These are phyloP conservation scores for Lasioglossum baleicum DNA, from an alignment of 1,140 invertebrate species.

Conservation along the genomic window DNA sequence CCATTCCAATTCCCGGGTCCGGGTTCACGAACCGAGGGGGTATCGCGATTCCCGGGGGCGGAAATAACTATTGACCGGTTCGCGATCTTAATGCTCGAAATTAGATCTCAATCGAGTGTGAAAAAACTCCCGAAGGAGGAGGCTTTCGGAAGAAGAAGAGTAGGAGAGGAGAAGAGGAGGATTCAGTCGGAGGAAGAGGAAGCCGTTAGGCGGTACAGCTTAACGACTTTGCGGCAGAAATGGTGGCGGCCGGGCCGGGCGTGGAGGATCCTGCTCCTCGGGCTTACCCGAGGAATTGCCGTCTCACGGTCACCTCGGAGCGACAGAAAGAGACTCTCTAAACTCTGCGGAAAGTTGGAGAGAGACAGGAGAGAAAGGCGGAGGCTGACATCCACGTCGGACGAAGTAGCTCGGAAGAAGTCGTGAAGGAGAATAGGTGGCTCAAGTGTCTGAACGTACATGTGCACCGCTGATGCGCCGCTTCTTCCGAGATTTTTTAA, in stretches of 20 bases:
- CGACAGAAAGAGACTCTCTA: neutral
- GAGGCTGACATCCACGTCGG: neutral
- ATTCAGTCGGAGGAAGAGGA: too few relatives aligned
- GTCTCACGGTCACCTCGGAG: neutral
- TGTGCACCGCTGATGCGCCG: too few relatives aligned
- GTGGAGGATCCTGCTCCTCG: neutral
- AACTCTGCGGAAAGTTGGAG: neutral
- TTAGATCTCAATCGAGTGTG: constrained; percentile 46
- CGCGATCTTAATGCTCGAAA: constrained; percentile 31
- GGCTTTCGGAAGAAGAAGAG: too few relatives aligned
- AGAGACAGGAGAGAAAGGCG: neutral
- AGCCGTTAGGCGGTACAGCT: neutral
- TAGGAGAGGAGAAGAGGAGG: too few relatives aligned
- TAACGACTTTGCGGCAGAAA: constrained; percentile 16
- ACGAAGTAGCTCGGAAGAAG: neutral
- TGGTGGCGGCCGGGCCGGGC: neutral
- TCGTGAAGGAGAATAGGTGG: constrained; percentile 11
- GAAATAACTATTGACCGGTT: constrained; percentile 19
- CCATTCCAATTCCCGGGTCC: constrained; percentile 13
- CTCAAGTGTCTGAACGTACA: neutral
- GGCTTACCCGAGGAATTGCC: neutral
- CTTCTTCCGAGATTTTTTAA: too few relatives aligned
- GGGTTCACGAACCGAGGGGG: neutral
- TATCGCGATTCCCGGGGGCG: neutral
- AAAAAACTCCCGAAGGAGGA: neutral